Evolutionary conservation across 1,140 invertebrate genomes (phyloP), one percentile per base, ranked within the genome.

Genomic region (Drosophila takahashii): DNA sequence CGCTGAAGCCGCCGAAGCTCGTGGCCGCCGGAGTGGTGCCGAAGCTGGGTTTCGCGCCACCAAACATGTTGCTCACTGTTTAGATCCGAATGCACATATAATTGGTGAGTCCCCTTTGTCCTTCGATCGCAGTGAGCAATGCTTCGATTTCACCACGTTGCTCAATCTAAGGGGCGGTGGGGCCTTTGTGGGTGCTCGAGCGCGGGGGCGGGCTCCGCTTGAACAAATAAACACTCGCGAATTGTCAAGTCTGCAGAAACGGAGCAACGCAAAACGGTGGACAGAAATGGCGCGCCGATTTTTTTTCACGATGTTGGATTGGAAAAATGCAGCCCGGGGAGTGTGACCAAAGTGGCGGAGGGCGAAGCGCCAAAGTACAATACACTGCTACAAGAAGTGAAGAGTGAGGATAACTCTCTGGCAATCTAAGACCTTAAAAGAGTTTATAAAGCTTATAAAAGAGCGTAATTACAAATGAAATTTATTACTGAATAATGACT

Each of bases 31-130:
- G 61, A 13, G 78, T 85, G 26, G 83, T 36, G 22, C 90, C 90
- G 58, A 92, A 93, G 58, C 80, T 76, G 41, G 84, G 84, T 75
- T 91, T 92, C 71, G 79, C 69, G 59, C 90, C 83, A 13, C 92
- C 90, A 74, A 92, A 92, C 92, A 92, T 92, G 18, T 66, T 74
- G 48, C 16, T 76, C 45, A 15, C 44, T 65, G 7, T n/a, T 64
- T 29, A 64, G 29, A 18, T 34, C 11, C 44, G 13, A 18, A 60
- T 15, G 34, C 56, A 32, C 56, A 45, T 61, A 26, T 32, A 61
- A 29, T 51, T 27, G 15, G 29, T 39, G 32, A 26, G 37, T 53
- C 48, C 34, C 64, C 64, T 56, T 67, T n/a, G 53, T 56, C 26
- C 48, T 51, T 34, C 48, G 15, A 51, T 10, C 26, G 64, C 41